Conservation (phyloP, 2,888 invertebrate genomes). For the Lapara coniferarum region DNA sequence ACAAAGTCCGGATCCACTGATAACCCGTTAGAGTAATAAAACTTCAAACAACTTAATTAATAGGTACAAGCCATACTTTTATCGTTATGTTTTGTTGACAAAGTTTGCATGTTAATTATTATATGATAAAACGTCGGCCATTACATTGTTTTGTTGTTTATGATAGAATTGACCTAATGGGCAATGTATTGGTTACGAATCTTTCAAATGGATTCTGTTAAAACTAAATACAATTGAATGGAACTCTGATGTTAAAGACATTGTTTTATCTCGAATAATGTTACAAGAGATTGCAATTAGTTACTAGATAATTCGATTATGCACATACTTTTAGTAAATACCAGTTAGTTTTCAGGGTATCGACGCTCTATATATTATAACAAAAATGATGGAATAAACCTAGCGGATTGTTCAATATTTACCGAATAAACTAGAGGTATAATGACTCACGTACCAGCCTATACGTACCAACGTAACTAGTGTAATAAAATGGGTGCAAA, state of each 20-base stretch:
- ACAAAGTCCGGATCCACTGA: slow-evolving; percentile 37
- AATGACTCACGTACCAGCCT: slow-evolving; percentile 29
- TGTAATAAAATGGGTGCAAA: slow-evolving; percentile 54
- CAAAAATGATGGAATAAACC: background rate
- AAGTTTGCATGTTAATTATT: background rate
- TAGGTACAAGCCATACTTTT: background rate
- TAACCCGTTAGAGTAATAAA: slow-evolving; percentile 39
- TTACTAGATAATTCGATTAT: too few species aligned
- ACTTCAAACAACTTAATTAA: slow-evolving; percentile 43
- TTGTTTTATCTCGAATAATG: too few species aligned
- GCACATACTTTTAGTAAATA: too few species aligned
- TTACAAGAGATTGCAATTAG: too few species aligned
- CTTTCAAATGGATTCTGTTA: too few species aligned
- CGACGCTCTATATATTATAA: background rate
- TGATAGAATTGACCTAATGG: too few species aligned
- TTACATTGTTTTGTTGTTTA: too few species aligned
- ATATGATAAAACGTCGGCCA: background rate
- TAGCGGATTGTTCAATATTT: slow-evolving; percentile 15
- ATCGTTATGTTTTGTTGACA: slow-evolving; percentile 1
- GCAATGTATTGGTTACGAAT: too few species aligned
- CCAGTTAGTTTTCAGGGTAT: too few species aligned
- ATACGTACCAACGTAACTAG: slow-evolving; percentile 28
- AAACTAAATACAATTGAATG: too few species aligned
- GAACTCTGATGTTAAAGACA: too few species aligned
- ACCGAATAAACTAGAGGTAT: slow-evolving; percentile 15